Base-by-base conservation (phyloP, 2,888 invertebrate species). In the Encarsia formosa region DNA sequence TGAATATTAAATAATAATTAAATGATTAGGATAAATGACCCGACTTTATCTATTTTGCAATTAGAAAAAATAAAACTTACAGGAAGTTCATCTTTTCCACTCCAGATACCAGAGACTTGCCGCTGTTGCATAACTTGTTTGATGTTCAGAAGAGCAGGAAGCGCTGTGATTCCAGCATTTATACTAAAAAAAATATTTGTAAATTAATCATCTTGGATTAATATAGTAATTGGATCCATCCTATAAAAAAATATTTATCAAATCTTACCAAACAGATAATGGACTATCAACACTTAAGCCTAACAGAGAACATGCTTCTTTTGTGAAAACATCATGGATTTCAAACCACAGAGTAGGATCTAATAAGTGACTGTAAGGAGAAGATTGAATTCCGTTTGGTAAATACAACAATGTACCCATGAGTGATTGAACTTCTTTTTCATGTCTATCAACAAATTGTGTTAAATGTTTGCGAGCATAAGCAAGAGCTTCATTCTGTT, bases 111-210 rank as follows among this genome's bases (percentile, higher is more conserved):
- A 45, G 91, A 83, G 39, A 96, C 96, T 75, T 91, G 88, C 61
- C 90, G 77, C 52, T 90, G 88, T 73, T 86, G 83, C 91, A 92
- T 91, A 1, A 91, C 89, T 77, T 91, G 90, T 68, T 90, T 89
- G 60, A 98, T 92, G 76, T 94, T 96, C 55, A 97, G 81, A 54
- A 99, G 79, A 35, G 96, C 94, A 16, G 98, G 98, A 64, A 99
- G 78, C 40, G 97, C 96, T 26, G 87, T 86, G 66, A 92, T 91
- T 40, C 98, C 98, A 22, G 96, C 94, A 70, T 90, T 86, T 61
- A 96, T 86, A 59, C 93, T 83, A 61, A 8, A 70, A 67, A 42
- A 57, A 40, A 61, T 62, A 49, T n/a, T n/a, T n/a, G n/a, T n/a
- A n/a, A n/a, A n/a, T n/a, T n/a, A n/a, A n/a, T n/a, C n/a, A n/a